phyloP scores from a whole-genome alignment of 1,140 invertebrate genomes.

The Zaprionus africanus region DNA sequence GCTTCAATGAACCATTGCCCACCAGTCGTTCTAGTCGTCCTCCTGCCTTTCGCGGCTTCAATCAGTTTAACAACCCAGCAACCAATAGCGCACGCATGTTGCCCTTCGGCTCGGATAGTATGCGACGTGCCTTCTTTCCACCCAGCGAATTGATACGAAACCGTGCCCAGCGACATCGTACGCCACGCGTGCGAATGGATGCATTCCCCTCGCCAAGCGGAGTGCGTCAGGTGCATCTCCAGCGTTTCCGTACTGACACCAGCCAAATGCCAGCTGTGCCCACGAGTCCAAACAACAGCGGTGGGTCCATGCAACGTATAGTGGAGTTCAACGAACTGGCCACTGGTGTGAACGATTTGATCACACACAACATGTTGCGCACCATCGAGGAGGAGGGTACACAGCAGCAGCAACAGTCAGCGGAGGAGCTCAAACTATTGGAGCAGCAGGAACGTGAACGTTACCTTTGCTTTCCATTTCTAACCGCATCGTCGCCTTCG shows the following conservation, averaged over 20 bases:
- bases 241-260: constrained; percentile 20
- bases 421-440: constrained; percentile 11
- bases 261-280: not conserved
- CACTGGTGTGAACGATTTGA: constrained; percentile 7
- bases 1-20: constrained; percentile 34
- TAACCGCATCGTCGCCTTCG: not conserved
- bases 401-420: constrained; percentile 4
- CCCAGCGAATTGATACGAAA: constrained; percentile 10
- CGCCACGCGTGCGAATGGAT: constrained; percentile 27
- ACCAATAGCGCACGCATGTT: constrained; percentile 10
- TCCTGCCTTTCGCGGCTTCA: constrained; percentile 10
- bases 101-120: constrained; percentile 17
- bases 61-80: constrained; percentile 10
- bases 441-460: constrained; percentile 44
- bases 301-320: not conserved
- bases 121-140: constrained; percentile 20
- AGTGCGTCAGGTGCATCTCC: constrained; percentile 23
- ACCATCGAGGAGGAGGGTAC: constrained; percentile 41
- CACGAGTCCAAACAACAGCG: too few species aligned
- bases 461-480: constrained; percentile 60
- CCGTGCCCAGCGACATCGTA: constrained; percentile 19
- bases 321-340: constrained; percentile 25
- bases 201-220: not conserved
- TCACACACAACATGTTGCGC: constrained; percentile 11
- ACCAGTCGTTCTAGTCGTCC: constrained; percentile 26